Conservation (phyloP, 2,113 vertebrate species). For the Tetrao urogallus region DNA sequence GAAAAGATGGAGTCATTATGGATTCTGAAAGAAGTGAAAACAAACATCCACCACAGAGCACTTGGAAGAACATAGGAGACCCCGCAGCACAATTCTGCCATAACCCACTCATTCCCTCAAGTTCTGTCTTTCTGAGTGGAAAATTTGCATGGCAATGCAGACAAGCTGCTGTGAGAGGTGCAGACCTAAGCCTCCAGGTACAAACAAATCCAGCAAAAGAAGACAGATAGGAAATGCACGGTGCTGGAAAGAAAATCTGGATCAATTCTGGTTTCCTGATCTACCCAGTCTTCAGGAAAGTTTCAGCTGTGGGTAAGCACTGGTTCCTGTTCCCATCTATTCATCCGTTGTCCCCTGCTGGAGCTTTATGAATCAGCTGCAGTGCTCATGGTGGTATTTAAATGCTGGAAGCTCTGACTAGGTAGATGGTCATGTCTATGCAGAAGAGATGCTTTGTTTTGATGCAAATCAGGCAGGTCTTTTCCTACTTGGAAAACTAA, state of each 20-base stretch:
- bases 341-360: neutral
- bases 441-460: neutral
- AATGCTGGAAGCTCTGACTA: neutral
- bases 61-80: slow-evolving; percentile 29
- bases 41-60: slow-evolving; percentile 53
- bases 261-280: neutral
- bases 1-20: slow-evolving; percentile 49
- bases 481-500: neutral
- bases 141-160: slow-evolving; percentile 28
- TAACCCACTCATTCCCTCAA: slow-evolving; percentile 14
- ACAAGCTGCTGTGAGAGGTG: neutral
- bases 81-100: slow-evolving; percentile 32
- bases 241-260: neutral
- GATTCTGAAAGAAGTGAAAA: slow-evolving; percentile 64
- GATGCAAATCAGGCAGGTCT: neutral
- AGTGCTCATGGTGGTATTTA: neutral
- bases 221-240: neutral
- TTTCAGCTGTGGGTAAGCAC: neutral
- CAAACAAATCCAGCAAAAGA: neutral
- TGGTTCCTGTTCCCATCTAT: neutral
- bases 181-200: neutral
- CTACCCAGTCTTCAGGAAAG: neutral
- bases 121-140: slow-evolving; percentile 33
- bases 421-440: neutral
- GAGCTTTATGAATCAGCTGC: neutral